phyloP scores from a whole-genome alignment of 2,113 vertebrate genomes.

The Carettochelys insculpta region DNA sequence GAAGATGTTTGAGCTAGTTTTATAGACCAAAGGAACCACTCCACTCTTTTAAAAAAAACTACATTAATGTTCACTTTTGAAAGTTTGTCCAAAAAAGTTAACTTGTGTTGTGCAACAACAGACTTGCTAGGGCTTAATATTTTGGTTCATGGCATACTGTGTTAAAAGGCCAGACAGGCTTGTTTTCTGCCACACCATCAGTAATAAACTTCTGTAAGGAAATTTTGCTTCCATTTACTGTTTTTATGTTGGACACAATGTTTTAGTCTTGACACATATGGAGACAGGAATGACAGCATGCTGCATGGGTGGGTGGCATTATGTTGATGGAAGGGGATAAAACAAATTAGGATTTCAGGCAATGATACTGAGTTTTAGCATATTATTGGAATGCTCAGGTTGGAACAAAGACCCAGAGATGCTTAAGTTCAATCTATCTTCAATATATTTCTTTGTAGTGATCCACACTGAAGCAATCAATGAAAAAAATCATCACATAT shows the following conservation, averaged over 20 bases:
- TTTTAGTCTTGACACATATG: not conserved
- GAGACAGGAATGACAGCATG: not conserved
- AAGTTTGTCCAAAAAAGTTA: not conserved
- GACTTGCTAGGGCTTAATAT: not conserved
- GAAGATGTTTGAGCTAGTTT: not conserved
- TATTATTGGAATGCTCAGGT: not conserved
- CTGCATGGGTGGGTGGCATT: not conserved
- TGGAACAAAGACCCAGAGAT: not conserved
- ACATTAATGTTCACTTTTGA: not conserved
- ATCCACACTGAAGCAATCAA: not conserved
- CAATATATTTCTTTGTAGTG: not conserved
- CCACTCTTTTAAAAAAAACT: not conserved
- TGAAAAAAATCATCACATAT: not conserved
- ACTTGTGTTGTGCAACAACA: not conserved
- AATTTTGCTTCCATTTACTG: not conserved
- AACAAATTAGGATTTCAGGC: not conserved
- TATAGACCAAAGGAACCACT: not conserved
- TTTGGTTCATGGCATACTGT: rapidly evolving
- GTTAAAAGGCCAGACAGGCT: not conserved
- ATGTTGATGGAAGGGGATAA: not conserved
- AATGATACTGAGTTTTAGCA: not conserved
- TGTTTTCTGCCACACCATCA: not conserved
- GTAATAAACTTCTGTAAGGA: not conserved
- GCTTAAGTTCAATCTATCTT: not conserved
- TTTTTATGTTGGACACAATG: not conserved